Conservation (phyloP, 2,113 vertebrate genomes). For the Podilymbus podiceps region DNA sequence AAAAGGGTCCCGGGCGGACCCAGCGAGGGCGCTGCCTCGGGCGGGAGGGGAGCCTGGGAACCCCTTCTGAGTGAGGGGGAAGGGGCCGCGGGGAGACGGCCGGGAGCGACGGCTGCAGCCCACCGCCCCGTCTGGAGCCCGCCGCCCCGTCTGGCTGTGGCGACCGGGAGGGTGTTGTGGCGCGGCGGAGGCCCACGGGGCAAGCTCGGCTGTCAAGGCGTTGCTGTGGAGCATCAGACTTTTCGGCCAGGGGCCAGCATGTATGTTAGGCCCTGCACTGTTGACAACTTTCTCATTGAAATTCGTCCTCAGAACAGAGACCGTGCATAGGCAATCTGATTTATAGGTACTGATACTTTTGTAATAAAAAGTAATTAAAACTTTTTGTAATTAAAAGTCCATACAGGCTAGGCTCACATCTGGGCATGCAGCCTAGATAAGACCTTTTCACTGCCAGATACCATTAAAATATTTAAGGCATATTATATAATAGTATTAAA, state of each 20-base stretch:
- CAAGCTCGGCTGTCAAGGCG: rapidly evolving
- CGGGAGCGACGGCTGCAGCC: too few relatives aligned
- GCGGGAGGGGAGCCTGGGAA: too few relatives aligned
- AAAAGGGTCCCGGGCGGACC: rapidly evolving
- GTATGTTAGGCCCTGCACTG: neutral
- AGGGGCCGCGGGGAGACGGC: rapidly evolving
- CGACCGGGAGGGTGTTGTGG: rapidly evolving
- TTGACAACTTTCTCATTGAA: neutral
- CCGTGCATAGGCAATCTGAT: neutral
- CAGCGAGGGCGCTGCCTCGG: rapidly evolving
- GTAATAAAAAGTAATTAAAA: neutral
- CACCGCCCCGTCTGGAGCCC: rapidly evolving
- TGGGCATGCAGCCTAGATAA: neutral
- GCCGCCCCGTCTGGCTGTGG: rapidly evolving
- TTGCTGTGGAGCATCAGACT: neutral
- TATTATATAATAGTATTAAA: neutral
- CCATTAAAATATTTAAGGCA: neutral
- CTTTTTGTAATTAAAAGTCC: neutral
- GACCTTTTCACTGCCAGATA: neutral
- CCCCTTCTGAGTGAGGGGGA: too few relatives aligned
- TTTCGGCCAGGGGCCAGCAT: rapidly evolving
- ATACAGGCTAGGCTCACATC: rapidly evolving
- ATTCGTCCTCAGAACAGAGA: neutral
- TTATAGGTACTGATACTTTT: neutral
- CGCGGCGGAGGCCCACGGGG: rapidly evolving